A percentile compares a stretch with the other conserved stretches of the same genome.
Conservation (phyloP, 2,888 invertebrate genomes). For the Andrena marginata region DNA sequence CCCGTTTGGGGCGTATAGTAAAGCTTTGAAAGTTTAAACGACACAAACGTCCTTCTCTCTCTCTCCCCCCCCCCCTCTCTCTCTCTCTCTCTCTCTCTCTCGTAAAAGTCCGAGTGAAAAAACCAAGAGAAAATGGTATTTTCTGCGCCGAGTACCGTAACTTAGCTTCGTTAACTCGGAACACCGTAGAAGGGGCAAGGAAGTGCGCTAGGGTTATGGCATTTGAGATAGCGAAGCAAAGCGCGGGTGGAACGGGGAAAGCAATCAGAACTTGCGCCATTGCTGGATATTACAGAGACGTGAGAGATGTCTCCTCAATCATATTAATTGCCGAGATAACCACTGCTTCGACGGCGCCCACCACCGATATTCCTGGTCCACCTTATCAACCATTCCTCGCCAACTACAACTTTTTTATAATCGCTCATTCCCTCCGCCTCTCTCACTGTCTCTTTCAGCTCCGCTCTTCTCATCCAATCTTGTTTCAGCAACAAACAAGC, state of each 20-base stretch:
- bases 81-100: background rate
- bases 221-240: slow-evolving; percentile 78
- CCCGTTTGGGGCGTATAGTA: too few species aligned
- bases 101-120: slow-evolving; percentile 34
- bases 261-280: slow-evolving; percentile 85
- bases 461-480: background rate
- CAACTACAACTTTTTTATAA: slow-evolving; percentile 28
- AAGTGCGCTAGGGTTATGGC: slow-evolving; percentile 79
- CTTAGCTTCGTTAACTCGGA: slow-evolving; percentile 74
- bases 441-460: background rate
- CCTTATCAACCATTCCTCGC: slow-evolving; percentile 35
- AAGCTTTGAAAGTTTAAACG: too few species aligned
- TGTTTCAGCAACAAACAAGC: background rate
- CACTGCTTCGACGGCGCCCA: slow-evolving; percentile 81
- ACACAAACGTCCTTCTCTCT: too few species aligned
- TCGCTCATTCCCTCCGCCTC: background rate
- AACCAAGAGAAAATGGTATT: slow-evolving; percentile 38
- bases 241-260: slow-evolving; percentile 79
- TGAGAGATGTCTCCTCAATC: slow-evolving; percentile 85
- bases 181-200: slow-evolving; percentile 69
- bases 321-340: slow-evolving; percentile 85
- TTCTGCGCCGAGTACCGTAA: slow-evolving; percentile 61
- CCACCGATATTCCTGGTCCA: slow-evolving; percentile 53
- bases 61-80: background rate
- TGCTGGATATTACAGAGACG: slow-evolving; percentile 85